Evolutionary conservation across 2,888 invertebrate species (phyloP).

Genomic region (Apotomis turbidana): DNA sequence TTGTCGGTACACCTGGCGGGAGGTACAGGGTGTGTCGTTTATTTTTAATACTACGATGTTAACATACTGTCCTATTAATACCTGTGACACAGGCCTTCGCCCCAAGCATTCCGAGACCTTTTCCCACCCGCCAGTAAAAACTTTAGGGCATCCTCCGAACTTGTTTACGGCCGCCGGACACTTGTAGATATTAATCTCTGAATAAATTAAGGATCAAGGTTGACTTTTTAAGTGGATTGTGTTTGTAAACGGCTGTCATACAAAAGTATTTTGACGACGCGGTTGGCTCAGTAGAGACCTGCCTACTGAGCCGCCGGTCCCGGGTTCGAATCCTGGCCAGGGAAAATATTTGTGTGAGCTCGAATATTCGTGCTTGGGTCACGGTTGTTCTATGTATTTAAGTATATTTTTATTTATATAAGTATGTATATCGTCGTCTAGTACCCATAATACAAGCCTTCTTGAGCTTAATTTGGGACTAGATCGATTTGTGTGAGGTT

Average conservation of each 20-base stretch:
- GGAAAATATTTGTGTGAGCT: too few relatives aligned
- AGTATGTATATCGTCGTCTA: too few relatives aligned
- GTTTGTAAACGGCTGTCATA: conserved; percentile 46
- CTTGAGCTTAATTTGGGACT: too few relatives aligned
- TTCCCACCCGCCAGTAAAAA: conserved; percentile 40
- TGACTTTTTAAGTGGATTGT: conserved; percentile 65
- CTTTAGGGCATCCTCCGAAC: conserved; percentile 44
- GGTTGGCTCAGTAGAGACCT: too few relatives aligned
- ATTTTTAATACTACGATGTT: background rate
- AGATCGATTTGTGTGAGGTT: background rate
- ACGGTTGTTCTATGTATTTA: too few relatives aligned
- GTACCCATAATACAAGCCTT: too few relatives aligned
- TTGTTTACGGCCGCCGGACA: conserved; percentile 57
- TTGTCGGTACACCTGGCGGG: too few relatives aligned
- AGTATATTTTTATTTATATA: too few relatives aligned
- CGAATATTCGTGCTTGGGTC: too few relatives aligned
- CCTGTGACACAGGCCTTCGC: background rate
- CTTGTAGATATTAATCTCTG: conserved; percentile 61
- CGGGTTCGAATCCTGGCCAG: too few relatives aligned
- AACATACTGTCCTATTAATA: background rate
- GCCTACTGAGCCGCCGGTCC: too few relatives aligned
- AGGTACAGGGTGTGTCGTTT: too few relatives aligned
- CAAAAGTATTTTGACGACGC: conserved; percentile 42
- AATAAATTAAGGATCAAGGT: conserved; percentile 61
- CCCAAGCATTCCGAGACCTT: conserved; percentile 5